Evolutionary conservation across 2,113 vertebrate genomes (phyloP).

Genomic region (Edolisoma coerulescens): DNA sequence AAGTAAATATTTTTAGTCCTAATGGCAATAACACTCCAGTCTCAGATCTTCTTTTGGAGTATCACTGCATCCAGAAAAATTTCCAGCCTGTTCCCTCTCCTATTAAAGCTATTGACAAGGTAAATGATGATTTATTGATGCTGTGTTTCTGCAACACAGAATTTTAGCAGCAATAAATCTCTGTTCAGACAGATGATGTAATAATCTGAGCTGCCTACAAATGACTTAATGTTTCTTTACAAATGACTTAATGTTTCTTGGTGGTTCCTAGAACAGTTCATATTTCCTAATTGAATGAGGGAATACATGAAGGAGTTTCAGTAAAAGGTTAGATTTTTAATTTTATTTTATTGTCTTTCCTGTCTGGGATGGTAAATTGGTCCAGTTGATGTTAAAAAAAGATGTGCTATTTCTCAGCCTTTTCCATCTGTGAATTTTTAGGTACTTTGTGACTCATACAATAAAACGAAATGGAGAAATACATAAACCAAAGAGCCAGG

Average conservation of each 20-base stretch:
- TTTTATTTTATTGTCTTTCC: neutral
- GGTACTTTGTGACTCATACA: neutral
- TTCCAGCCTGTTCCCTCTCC: neutral
- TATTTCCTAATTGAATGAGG: neutral
- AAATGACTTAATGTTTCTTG: slow-evolving; percentile 12
- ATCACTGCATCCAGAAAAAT: neutral
- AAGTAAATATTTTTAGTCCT: neutral
- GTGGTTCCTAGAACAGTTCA: slow-evolving; percentile 10
- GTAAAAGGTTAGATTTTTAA: neutral
- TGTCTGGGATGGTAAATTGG: neutral
- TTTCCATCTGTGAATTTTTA: neutral
- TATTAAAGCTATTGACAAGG: neutral
- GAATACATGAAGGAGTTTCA: neutral
- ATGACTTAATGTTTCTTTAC: neutral
- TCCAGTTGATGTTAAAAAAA: neutral
- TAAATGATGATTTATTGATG: neutral
- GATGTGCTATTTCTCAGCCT: neutral
- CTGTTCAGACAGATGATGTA: slow-evolving; percentile 2
- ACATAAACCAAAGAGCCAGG: neutral
- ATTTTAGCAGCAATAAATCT: slow-evolving; percentile 11
- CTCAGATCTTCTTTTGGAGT: neutral
- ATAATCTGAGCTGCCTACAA: slow-evolving; percentile 14
- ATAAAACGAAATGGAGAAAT: neutral
- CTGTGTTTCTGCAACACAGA: neutral
- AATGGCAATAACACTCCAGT: neutral